Evolutionary conservation across 2,888 invertebrate species (phyloP), one percentile per base, ranked within the genome.

Genomic region (Xestia rhomboidea): DNA sequence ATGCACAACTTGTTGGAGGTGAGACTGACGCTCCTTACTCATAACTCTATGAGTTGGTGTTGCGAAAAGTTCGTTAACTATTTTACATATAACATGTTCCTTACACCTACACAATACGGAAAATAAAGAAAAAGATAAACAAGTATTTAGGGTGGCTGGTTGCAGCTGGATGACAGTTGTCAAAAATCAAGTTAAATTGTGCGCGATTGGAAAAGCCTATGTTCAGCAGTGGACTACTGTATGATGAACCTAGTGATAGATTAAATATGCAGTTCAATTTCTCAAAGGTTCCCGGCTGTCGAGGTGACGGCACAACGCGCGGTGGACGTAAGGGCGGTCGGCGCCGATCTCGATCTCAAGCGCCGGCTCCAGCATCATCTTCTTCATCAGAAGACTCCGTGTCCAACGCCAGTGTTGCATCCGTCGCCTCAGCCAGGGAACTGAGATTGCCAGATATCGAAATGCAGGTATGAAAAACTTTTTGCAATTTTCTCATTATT

Each of bases 1-100:
- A 95, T 97, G 94, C 97, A 97, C 81, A 97, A 97, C 90, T 97
- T 97, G 87, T 93, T 98, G 77, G 98, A 98, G 94, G 97, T 98
- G 21, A 85, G 81, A 41, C 41, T 27, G 15, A 3, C 27, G 64
- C 5, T 27, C 41, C 41, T 64, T 64, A 62, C 62, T 34, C 10
- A 41, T 41, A 18, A 41, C 13, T 64, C 41, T 3, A 7, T 7
- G 13, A 13, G 0, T 41, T 64, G 41, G 15, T 41, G 8, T 8
- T 41, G 15, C 60, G 21, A 60, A 60, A 30, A 34, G 21, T 21
- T 60, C 18, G 7, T 3, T 34, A 34, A 34, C 57, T n/a, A 54
- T 5, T 54, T 54, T 6, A 54, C n/a, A 13, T n/a, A 54, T 13
- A 13, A 13, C 13, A n/a, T 54, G 13, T 54, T 54, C n/a, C 4